A percentile compares a stretch with the other conserved stretches of the same genome.
phyloP scores from a whole-genome alignment of 2,888 invertebrate genomes.

The Sphaerophoria rueppellii region DNA sequence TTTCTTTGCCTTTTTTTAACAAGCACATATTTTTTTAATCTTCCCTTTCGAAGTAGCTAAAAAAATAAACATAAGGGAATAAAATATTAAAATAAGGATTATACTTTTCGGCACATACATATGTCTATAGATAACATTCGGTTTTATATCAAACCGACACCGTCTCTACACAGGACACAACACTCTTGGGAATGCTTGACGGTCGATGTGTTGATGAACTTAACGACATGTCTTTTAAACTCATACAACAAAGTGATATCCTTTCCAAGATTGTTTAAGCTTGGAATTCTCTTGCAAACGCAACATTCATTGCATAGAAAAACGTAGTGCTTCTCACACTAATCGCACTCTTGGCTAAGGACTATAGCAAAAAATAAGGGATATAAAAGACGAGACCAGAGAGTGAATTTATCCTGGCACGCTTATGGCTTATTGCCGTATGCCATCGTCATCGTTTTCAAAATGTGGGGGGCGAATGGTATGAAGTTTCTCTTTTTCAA shows the following conservation, averaged over 20 bases:
- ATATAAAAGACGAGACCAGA: slow-evolving; percentile 55
- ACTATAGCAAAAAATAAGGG: slow-evolving; percentile 34
- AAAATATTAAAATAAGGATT: slow-evolving; percentile 17
- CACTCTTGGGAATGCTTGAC: slow-evolving; percentile 45
- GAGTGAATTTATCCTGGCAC: slow-evolving; percentile 63
- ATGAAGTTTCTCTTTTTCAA: slow-evolving; percentile 60
- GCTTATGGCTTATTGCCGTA: slow-evolving; percentile 56
- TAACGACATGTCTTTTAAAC: slow-evolving; percentile 43
- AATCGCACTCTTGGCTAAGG: slow-evolving; percentile 54
- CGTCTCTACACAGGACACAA: slow-evolving; percentile 24
- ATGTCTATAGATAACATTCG: not conserved
- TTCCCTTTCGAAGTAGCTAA: slow-evolving; percentile 33
- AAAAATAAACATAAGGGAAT: not conserved
- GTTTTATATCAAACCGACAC: slow-evolving; percentile 52
- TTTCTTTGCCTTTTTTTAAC: not conserved
- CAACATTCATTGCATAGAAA: slow-evolving; percentile 14
- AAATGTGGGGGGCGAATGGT: slow-evolving; percentile 37
- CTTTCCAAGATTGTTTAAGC: slow-evolving; percentile 22
- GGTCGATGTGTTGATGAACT: slow-evolving; percentile 34
- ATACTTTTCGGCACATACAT: slow-evolving; percentile 3
- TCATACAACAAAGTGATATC: not conserved
- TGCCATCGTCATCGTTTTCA: slow-evolving; percentile 8
- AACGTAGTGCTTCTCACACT: slow-evolving; percentile 54
- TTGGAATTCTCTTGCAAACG: slow-evolving; percentile 32
- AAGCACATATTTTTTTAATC: not conserved